Conservation (phyloP, 2,113 vertebrate genomes). For the Excalfactoria chinensis region DNA sequence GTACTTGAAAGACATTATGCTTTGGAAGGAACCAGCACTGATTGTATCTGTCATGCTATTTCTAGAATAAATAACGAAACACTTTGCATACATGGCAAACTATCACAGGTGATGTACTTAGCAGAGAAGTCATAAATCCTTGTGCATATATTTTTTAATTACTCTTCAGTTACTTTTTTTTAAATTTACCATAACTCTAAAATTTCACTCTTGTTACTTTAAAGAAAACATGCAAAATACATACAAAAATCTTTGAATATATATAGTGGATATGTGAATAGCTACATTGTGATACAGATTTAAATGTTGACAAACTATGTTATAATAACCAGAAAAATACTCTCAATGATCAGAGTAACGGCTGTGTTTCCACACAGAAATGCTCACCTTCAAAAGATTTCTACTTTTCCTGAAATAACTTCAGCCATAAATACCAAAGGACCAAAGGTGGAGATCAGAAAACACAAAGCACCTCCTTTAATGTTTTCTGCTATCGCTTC, state of each 20-base stretch:
- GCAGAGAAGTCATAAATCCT: background rate
- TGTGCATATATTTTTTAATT: background rate
- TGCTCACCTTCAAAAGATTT: background rate
- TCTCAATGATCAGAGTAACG: constrained; percentile 24
- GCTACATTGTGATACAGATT: constrained; percentile 1
- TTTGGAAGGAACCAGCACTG: background rate
- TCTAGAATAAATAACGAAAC: constrained; percentile 8
- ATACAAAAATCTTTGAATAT: background rate
- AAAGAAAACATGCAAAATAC: constrained; percentile 2
- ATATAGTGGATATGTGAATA: background rate
- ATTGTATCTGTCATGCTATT: background rate
- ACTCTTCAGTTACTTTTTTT: background rate
- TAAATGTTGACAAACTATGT: background rate
- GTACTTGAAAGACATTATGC: background rate
- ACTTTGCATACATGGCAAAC: background rate
- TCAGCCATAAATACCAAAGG: constrained; percentile 10
- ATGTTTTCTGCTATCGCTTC: constrained; percentile 40
- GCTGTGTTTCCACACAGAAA: constrained; percentile 31
- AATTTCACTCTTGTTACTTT: background rate
- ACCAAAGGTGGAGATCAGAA: background rate
- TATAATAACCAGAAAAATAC: constrained; percentile 8
- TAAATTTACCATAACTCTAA: background rate
- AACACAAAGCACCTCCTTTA: constrained; percentile 55
- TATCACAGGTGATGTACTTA: background rate
- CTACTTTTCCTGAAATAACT: background rate